Evolutionary conservation across 2,113 vertebrate species (phyloP).

Genomic region (Acinonyx jubatus): DNA sequence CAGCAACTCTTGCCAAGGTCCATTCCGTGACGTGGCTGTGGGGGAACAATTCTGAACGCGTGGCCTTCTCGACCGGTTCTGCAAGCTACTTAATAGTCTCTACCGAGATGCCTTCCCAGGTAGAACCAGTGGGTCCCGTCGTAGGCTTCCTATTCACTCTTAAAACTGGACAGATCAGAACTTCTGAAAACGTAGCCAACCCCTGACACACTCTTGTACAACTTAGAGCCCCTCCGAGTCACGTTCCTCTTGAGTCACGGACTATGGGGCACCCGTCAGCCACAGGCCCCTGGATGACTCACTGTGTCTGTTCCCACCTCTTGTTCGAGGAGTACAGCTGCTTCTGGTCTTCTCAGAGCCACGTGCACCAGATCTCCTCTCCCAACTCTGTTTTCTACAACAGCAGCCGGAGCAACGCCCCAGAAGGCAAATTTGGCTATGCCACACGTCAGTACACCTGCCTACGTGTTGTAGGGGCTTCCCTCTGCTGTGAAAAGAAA

Average conservation of each 20-base stretch:
- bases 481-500: background rate
- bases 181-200: background rate
- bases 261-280: background rate
- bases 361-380: background rate
- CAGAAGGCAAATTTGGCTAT: background rate
- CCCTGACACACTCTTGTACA: background rate
- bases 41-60: background rate
- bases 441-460: background rate
- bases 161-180: background rate
- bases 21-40: background rate
- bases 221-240: background rate
- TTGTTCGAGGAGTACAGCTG: background rate
- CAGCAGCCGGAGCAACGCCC: background rate
- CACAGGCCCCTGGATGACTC: background rate
- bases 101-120: background rate
- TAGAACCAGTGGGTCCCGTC: background rate
- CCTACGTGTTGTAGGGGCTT: background rate
- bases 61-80: background rate
- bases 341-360: background rate
- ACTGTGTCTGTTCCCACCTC: background rate
- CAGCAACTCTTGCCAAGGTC: background rate
- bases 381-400: background rate
- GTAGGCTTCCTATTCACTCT: background rate
- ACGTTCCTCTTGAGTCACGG: background rate
- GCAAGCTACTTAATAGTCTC: background rate